These are phyloP conservation scores for Chanos chanos DNA, from an alignment of 2,797 vertebrate species.

Conservation along the genomic window DNA sequence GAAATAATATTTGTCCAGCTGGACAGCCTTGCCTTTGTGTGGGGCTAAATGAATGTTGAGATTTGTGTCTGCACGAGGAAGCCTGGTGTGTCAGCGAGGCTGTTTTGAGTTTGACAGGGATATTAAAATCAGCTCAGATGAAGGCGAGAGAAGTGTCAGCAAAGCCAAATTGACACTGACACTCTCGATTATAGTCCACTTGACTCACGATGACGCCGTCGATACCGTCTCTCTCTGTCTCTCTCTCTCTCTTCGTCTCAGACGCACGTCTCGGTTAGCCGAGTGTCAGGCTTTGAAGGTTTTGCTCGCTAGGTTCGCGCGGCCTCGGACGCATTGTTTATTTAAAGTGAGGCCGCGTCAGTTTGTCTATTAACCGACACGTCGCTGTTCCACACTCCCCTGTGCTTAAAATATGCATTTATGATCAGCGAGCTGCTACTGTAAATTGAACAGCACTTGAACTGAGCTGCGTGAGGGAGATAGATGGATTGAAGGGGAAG, in stretches of 20 bases:
- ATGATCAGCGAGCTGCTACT: slow-evolving; percentile 53
- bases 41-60: slow-evolving; percentile 98
- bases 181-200: slow-evolving; percentile 93
- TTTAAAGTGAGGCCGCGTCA: slow-evolving; percentile 64
- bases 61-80: slow-evolving; percentile 88
- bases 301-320: slow-evolving; percentile 22
- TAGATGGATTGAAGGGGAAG: slow-evolving; percentile 32
- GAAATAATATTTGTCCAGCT: slow-evolving; percentile 98
- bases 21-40: slow-evolving; percentile 95
- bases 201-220: slow-evolving; percentile 90
- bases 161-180: slow-evolving; percentile 97
- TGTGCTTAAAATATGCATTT: slow-evolving; percentile 58
- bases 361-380: slow-evolving; percentile 41
- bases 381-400: slow-evolving; percentile 13
- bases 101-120: slow-evolving; percentile 98
- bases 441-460: slow-evolving; percentile 51
- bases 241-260: neutral
- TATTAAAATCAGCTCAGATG: slow-evolving; percentile 98
- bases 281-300: slow-evolving; percentile 12
- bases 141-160: slow-evolving; percentile 82
- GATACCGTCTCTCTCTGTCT: slow-evolving; percentile 66
- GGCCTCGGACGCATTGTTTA: slow-evolving; percentile 69
- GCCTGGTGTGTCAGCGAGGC: slow-evolving; percentile 86
- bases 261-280: slow-evolving; percentile 16
- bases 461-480: slow-evolving; percentile 20